Conservation (phyloP, 2,888 invertebrate species). For the Shargacucullia verbasci region DNA sequence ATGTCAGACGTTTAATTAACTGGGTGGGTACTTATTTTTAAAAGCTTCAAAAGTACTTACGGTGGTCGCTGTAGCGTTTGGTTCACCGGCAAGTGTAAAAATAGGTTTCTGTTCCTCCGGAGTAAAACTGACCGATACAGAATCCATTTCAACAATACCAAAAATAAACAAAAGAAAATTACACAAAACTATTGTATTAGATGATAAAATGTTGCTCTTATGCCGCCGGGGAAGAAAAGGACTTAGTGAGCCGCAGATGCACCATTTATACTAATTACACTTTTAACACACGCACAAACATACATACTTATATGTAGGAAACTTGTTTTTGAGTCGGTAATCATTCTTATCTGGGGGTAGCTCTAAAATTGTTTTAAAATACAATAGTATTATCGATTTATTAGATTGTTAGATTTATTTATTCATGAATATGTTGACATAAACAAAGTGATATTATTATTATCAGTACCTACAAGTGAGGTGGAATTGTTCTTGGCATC, state of each 20-base stretch:
- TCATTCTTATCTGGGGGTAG: conserved; percentile 55
- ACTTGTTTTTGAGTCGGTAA: conserved; percentile 20
- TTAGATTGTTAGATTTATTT: conserved; percentile 1
- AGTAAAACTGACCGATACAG: conserved; percentile 66
- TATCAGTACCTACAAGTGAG: too few species aligned
- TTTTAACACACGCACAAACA: conserved; percentile 41
- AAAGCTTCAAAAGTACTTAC: conserved; percentile 62
- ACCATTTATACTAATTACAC: conserved; percentile 66
- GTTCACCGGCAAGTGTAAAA: conserved; percentile 72
- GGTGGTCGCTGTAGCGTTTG: conserved; percentile 64
- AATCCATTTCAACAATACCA: conserved; percentile 58
- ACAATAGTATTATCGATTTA: neutral
- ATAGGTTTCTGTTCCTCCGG: conserved; percentile 72
- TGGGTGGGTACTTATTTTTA: neutral
- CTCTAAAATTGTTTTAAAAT: neutral
- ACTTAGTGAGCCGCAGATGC: conserved; percentile 42
- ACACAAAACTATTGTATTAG: conserved; percentile 8
- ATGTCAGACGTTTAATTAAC: too few species aligned
- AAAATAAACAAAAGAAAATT: conserved; percentile 8
- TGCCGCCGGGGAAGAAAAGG: conserved; percentile 57
- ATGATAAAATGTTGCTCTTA: conserved; percentile 27
- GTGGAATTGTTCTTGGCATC: neutral
- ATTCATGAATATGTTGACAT: neutral
- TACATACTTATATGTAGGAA: conserved; percentile 35
- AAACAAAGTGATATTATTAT: neutral